Evolutionary conservation across 2,797 vertebrate genomes (phyloP).

Genomic region (Pseudomugil gertrudae): DNA sequence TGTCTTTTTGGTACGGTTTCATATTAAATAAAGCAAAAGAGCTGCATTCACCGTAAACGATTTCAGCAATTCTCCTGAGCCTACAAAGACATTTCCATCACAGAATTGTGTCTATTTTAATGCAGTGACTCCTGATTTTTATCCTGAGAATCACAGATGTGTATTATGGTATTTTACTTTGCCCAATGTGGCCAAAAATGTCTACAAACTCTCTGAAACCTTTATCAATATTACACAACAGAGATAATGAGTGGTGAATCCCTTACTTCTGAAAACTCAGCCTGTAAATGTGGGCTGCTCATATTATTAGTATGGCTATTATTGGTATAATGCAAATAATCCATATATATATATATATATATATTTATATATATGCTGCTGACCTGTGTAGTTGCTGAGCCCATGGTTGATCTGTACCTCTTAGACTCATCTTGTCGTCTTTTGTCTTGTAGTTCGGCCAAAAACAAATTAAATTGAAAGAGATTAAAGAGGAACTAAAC

Average conservation of each 20-base stretch:
- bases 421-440: conserved; percentile 29
- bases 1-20: neutral
- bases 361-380: no score
- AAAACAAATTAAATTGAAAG: conserved; percentile 63
- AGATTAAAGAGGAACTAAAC: conserved; percentile 50
- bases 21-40: neutral
- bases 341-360: no score
- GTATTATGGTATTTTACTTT: neutral
- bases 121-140: neutral
- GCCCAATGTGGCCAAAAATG: neutral
- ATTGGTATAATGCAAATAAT: no score
- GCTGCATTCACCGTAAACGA: no score
- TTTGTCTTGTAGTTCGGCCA: conserved; percentile 25
- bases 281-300: neutral
- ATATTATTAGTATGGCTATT: neutral
- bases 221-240: conserved; percentile 6
- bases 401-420: neutral
- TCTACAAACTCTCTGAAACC: neutral
- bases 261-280: neutral
- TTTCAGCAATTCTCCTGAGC: neutral
- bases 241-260: neutral
- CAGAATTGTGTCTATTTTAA: neutral
- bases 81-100: neutral
- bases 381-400: neutral
- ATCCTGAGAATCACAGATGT: neutral